Percentiles rank a stretch among this genome's conserved stretches.
These are phyloP conservation scores for Anorthoa munda DNA, from an alignment of 2,888 invertebrate species.

Conservation along the genomic window DNA sequence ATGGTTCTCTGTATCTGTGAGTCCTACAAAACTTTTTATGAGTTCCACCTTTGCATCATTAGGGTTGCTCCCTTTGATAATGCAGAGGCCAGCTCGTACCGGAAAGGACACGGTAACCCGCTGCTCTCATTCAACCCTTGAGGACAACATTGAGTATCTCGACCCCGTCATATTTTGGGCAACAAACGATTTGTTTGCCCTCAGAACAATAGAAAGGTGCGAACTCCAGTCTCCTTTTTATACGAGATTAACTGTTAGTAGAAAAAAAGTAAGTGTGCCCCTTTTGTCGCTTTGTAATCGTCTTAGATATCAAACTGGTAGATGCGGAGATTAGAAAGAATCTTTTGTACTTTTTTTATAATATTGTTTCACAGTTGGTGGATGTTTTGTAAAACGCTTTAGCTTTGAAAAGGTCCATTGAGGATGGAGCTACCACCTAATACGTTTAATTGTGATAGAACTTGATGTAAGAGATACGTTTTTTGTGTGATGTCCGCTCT, in stretches of 20 bases:
- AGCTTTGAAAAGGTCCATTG: slow-evolving; percentile 84
- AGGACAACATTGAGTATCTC: slow-evolving; percentile 83
- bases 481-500: slow-evolving; percentile 69
- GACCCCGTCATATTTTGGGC: slow-evolving; percentile 84
- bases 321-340: slow-evolving; percentile 82
- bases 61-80: slow-evolving; percentile 83
- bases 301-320: slow-evolving; percentile 86
- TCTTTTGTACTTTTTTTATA: slow-evolving; percentile 81
- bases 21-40: slow-evolving; percentile 73
- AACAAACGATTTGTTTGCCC: slow-evolving; percentile 90
- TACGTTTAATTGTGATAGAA: slow-evolving; percentile 77
- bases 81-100: slow-evolving; percentile 79
- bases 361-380: slow-evolving; percentile 77
- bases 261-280: slow-evolving; percentile 84
- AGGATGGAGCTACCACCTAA: slow-evolving; percentile 77
- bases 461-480: slow-evolving; percentile 81
- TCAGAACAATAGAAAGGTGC: slow-evolving; percentile 89
- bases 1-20: slow-evolving; percentile 48
- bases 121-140: slow-evolving; percentile 87
- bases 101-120: slow-evolving; percentile 88
- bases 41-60: slow-evolving; percentile 80
- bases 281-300: slow-evolving; percentile 85
- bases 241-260: slow-evolving; percentile 84
- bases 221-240: slow-evolving; percentile 77
- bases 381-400: slow-evolving; percentile 84